Evolutionary conservation across 2,113 vertebrate species (phyloP), one percentile per base, ranked within the genome.

Genomic region (Nansenia antarctica): DNA sequence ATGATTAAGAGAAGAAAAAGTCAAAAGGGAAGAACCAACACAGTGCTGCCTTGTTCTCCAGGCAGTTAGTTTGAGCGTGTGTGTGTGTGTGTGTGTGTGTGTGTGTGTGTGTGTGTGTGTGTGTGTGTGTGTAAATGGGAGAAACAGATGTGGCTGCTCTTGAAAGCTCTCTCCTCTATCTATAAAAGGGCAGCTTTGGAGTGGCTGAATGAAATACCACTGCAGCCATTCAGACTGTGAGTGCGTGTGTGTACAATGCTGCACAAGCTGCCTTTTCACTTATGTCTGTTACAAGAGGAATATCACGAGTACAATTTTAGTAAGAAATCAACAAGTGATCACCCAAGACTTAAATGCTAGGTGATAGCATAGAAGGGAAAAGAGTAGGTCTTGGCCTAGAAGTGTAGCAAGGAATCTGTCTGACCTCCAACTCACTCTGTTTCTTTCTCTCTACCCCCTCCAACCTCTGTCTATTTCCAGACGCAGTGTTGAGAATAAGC

Each of bases 101-200:
- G 39, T 42, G 39, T 5, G 39, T 18, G 39, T 18, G 39, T 42
- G 39, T 42, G 39, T 5, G 39, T 5, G 39, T 57, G 61, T 8
- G n/a, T 54, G 31, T 42, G 54, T 64, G 64, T 52, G 61, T 76
- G 78, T 59, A 24, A 34, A 82, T 59, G 20, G 45, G 57, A 74
- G 34, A 76, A 77, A 77, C 73, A 75, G 66, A 81, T 74, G 74
- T 63, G 39, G 64, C 49, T 31, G 32, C 59, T 60, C 61, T 69
- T 32, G 47, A 47, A 5, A 65, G 68, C 60, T 34, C 15, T 42
- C 39, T 42, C 2, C 39, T 42, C 39, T 42, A n/a, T n/a, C 2
- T 65, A 9, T 39, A 34, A 79, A 65, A 65, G 32, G 27, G 20
- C n/a, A 65, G 52, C 70, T 81, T 78, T 76, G 49, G 26, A 32